Percentiles rank a stretch among this genome's conserved stretches.
Evolutionary conservation across 1,140 invertebrate species (phyloP).

Genomic region (Rhopalosiphum padi): DNA sequence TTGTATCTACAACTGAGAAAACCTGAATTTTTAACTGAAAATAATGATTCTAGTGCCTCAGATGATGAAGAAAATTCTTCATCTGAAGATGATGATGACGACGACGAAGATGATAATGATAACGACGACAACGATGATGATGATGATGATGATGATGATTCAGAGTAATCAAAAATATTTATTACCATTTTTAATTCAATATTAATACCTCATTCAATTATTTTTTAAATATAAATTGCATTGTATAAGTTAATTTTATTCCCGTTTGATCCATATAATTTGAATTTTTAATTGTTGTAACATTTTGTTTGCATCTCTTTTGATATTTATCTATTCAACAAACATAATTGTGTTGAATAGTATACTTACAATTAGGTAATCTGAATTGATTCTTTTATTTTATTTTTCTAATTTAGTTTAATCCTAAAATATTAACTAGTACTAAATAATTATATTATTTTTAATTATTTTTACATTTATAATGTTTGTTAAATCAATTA

Average conservation of each 20-base stretch:
- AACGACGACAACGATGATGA: not conserved
- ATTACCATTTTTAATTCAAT: not conserved
- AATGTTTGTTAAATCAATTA: not conserved
- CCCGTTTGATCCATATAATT: not conserved
- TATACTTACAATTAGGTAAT: not conserved
- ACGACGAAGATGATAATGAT: not conserved
- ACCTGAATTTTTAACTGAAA: constrained; percentile 18
- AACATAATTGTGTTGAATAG: not conserved
- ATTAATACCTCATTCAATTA: not conserved
- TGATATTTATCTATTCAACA: not conserved
- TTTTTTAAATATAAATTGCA: not conserved
- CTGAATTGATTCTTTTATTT: not conserved
- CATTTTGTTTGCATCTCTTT: not conserved
- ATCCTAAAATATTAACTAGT: not conserved
- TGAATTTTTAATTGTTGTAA: not conserved
- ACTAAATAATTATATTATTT: not conserved
- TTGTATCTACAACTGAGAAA: constrained; percentile 40
- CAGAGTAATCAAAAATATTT: not conserved
- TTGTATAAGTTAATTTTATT: not conserved
- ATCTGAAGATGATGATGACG: constrained; percentile 4
- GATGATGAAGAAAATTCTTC: not conserved
- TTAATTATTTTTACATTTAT: not conserved
- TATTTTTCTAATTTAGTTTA: not conserved
- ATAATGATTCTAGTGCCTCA: not conserved
- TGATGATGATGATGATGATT: not conserved